Conservation (phyloP, 2,113 vertebrate genomes). For the Xyrauchen texanus region DNA sequence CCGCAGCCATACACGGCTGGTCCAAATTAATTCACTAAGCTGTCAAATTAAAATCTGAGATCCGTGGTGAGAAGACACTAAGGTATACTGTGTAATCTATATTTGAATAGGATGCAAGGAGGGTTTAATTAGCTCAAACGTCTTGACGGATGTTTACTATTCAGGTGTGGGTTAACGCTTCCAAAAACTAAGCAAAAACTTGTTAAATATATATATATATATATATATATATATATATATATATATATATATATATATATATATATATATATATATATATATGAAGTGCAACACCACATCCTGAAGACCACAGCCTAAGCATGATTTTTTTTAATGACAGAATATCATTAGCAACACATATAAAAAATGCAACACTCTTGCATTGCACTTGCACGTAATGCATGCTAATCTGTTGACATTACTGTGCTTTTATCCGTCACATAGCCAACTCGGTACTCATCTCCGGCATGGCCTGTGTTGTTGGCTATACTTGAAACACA, state of each 20-base stretch:
- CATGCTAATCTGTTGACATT: conserved; percentile 14
- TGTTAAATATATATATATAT: background rate
- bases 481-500: conserved; percentile 37
- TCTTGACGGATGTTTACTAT: conserved; percentile 32
- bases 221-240: no score
- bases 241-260: no score
- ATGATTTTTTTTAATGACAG: conserved; percentile 32
- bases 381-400: background rate
- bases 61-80: background rate
- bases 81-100: conserved; percentile 36
- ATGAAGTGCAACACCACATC: background rate
- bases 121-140: conserved; percentile 23
- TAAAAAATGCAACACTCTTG: conserved; percentile 21
- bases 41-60: conserved; percentile 35
- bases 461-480: background rate
- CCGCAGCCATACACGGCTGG: conserved; percentile 22
- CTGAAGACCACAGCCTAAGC: background rate
- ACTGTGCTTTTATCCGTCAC: background rate
- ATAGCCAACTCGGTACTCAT: background rate
- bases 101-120: background rate
- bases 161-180: conserved; percentile 13
- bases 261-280: no score
- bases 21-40: conserved; percentile 43
- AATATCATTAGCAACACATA: conserved; percentile 23
- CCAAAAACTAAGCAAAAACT: background rate